Evolutionary conservation across 2,797 vertebrate genomes (phyloP).

Genomic region (Mionectes olivaceus): DNA sequence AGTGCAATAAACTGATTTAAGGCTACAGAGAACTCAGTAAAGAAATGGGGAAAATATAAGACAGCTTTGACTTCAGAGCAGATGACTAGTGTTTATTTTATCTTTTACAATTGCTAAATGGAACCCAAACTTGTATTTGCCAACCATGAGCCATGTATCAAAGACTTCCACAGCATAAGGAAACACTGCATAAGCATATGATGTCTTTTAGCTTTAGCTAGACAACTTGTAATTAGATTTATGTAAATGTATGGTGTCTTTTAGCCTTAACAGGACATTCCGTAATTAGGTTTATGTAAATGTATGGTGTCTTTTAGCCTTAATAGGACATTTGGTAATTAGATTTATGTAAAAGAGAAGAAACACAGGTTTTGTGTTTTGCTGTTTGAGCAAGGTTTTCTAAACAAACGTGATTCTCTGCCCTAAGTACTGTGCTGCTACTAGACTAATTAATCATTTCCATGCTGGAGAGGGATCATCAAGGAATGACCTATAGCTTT

Average conservation of each 20-base stretch:
- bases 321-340: conserved; percentile 53
- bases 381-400: conserved; percentile 56
- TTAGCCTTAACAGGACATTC: conserved; percentile 37
- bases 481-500: conserved; percentile 55
- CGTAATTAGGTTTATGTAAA: conserved; percentile 68
- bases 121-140: conserved; percentile 11
- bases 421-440: conserved; percentile 23
- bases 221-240: conserved; percentile 56
- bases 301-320: conserved; percentile 46
- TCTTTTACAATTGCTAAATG: background rate
- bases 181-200: background rate
- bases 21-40: background rate
- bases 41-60: background rate
- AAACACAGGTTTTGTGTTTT: conserved; percentile 43
- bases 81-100: background rate
- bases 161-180: background rate
- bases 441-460: conserved; percentile 77
- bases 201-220: conserved; percentile 38
- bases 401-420: conserved; percentile 55
- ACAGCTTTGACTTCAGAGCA: background rate
- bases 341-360: conserved; percentile 65
- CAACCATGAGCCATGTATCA: background rate
- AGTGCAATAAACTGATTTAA: background rate
- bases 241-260: conserved; percentile 54
- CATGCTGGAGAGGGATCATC: conserved; percentile 52